Conservation (phyloP, 1,140 invertebrate species). For the Sminthurinus signatus region DNA sequence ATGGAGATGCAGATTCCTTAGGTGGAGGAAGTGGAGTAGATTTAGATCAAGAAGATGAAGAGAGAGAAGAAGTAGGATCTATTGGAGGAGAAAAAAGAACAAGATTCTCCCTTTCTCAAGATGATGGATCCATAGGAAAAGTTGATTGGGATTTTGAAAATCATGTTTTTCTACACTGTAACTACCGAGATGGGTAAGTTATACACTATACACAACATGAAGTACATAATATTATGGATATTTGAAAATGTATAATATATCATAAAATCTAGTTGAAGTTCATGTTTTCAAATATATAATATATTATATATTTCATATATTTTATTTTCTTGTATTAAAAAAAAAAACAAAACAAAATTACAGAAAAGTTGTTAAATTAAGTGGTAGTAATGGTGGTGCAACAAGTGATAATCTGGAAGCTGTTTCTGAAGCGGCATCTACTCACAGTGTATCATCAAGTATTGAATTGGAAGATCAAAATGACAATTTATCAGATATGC, state of each 20-base stretch:
- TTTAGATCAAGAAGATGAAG: slow-evolving; percentile 39
- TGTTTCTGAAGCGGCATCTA: slow-evolving; percentile 88
- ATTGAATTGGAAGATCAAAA: slow-evolving; percentile 75
- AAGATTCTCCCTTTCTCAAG: slow-evolving; percentile 77
- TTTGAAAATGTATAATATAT: too few species aligned
- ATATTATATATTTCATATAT: too few species aligned
- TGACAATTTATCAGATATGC: slow-evolving; percentile 92
- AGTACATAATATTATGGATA: too few species aligned
- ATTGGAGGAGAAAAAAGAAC: slow-evolving; percentile 54
- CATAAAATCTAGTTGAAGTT: too few species aligned
- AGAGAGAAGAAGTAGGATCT: slow-evolving; percentile 42
- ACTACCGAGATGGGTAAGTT: slow-evolving; percentile 17
- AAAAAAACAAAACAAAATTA: too few species aligned
- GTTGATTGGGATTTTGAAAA: slow-evolving; percentile 21
- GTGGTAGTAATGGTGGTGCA: too few species aligned
- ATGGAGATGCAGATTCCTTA: slow-evolving; percentile 35
- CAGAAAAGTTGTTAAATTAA: slow-evolving; percentile 45
- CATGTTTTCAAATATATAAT: too few species aligned
- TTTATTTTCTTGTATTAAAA: neutral
- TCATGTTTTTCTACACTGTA: slow-evolving; percentile 20
- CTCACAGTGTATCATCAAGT: slow-evolving; percentile 89
- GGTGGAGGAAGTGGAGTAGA: slow-evolving; percentile 13
- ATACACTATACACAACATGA: too few species aligned
- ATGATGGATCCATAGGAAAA: slow-evolving; percentile 66
- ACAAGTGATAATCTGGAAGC: slow-evolving; percentile 90